Base-by-base conservation (phyloP, 2,888 invertebrate species). In the Fragum fragum region DNA sequence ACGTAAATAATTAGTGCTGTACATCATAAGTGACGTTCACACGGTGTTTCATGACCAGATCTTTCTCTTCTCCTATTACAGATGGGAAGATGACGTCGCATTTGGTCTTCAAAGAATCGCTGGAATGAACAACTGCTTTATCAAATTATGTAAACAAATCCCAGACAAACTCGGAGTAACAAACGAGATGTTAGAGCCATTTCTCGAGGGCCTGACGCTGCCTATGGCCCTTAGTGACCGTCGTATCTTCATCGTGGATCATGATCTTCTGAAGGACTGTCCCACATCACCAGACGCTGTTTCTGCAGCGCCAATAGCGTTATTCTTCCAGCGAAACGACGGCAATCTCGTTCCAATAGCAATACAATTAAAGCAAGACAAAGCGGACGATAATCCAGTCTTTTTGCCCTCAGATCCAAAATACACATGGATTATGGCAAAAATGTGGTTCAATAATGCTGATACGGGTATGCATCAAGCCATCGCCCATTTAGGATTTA, bases 401-500 rank as follows among this genome's bases (percentile, higher is more conserved):
- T 95, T 94, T 83, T 76, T 93, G 14, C 95, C 95, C 3, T 92
- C 88, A n/a, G 94, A 95, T 76, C 91, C 93, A 9, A 86, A 86
- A 6, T 87, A 91, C 75, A 93, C 94, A 5, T 95, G 95, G 95
- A 87, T 92, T 57, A 80, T 94, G 86, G 95, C 94, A 1, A 95
- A 95, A 87, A 93, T 95, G 93, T 95, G 93, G 91, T 95, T 93
- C 87, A 95, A 94, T 88, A 93, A 93, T 68, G 94, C 94, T 0
- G 95, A 95, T 75, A 94, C 94, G 0, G 89, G 91, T 29, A 90
- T 92, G 59, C 95, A 95, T 80, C 94, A 95, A 79, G 90, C 94
- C 2, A 86, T 92, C 26, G 93, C 94, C 2, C 95, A 95, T 88
- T 85, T 94, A 70, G 95, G 94, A 42, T 94, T 92, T 86, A 95